Evolutionary conservation across 2,888 invertebrate genomes (phyloP), one percentile per base, ranked within the genome.

Genomic region (Lithophane semibrunnea): DNA sequence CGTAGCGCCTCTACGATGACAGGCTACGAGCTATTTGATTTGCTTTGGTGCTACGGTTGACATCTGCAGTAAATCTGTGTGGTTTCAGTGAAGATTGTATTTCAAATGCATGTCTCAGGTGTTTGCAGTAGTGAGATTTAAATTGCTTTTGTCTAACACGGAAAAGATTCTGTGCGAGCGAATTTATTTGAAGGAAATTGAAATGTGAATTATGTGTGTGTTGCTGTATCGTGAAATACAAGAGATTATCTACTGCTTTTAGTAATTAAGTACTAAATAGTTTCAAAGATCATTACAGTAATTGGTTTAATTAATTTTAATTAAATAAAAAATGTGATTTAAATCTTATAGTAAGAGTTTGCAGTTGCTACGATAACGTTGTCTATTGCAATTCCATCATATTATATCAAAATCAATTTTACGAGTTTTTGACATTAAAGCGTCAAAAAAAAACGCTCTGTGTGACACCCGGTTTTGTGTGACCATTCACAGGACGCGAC

Each of bases 1-100:
- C 87, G 87, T 81, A 83, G 79, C 79, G 18, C 54, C 64, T 75
- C 80, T 86, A 83, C 83, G 75, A 75, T 69, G 83, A 74, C 81
- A 73, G 49, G 74, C 83, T 86, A 80, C 87, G 85, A 83, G 71
- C 73, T 83, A 78, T 86, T 86, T 37, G 37, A 80, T 79, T 78
- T 65, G 76, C 70, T 77, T 75, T 74, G 66, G 77, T 61, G 71
- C 78, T 73, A 75, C 70, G 63, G 44, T n/a, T 87, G 81, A 83
- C 86, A 79, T 80, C 73, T 71, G 77, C 73, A 79, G 78, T 76
- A 80, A 82, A 82, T 78, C 74, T 73, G 54, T 79, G 77, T 63
- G 63, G 74, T 75, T 67, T 58, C 70, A 72, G 42, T 60, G 67
- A 56, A 79, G 60, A 78, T 81, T 83, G 75, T 73, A 71, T 73